phyloP scores from a whole-genome alignment of 2,888 invertebrate species.

The Anorthoa munda region DNA sequence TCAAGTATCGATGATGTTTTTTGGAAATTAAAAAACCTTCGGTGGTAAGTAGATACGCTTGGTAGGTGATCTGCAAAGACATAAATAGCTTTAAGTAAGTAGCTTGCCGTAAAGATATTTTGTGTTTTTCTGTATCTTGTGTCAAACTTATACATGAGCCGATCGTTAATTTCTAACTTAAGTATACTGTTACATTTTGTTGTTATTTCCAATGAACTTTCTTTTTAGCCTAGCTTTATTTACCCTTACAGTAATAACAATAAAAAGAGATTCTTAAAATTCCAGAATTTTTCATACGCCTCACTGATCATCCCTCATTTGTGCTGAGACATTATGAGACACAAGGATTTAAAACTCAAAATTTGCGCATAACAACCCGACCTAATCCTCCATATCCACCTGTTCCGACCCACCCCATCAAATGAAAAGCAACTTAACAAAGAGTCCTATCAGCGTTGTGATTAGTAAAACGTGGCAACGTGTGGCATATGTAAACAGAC shows the following conservation, averaged over 20 bases:
- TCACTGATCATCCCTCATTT: not conserved
- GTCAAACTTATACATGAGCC: slow-evolving; percentile 7
- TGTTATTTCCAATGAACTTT: not conserved
- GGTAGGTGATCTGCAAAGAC: slow-evolving; percentile 54
- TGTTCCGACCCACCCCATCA: not conserved
- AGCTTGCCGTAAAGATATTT: slow-evolving; percentile 16
- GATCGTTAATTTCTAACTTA: not conserved
- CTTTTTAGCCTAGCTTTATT: not conserved
- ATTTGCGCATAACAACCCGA: not conserved
- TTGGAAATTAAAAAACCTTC: slow-evolving; percentile 63
- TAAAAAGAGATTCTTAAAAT: not conserved
- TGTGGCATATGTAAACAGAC: slow-evolving; percentile 62
- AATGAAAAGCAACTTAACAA: slow-evolving; percentile 36
- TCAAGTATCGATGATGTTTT: slow-evolving; percentile 62
- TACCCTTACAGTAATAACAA: not conserved
- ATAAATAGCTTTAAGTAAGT: slow-evolving; percentile 36
- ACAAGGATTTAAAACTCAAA: not conserved
- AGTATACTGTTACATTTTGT: not conserved
- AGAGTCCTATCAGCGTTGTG: slow-evolving; percentile 42
- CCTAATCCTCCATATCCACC: not conserved
- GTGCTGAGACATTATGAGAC: too few species aligned
- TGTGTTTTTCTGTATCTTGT: slow-evolving; percentile 24
- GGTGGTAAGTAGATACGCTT: slow-evolving; percentile 59
- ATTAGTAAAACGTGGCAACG: slow-evolving; percentile 62
- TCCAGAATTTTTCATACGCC: not conserved